phyloP scores from a whole-genome alignment of 2,888 invertebrate species.

The Laspeyria flexula region DNA sequence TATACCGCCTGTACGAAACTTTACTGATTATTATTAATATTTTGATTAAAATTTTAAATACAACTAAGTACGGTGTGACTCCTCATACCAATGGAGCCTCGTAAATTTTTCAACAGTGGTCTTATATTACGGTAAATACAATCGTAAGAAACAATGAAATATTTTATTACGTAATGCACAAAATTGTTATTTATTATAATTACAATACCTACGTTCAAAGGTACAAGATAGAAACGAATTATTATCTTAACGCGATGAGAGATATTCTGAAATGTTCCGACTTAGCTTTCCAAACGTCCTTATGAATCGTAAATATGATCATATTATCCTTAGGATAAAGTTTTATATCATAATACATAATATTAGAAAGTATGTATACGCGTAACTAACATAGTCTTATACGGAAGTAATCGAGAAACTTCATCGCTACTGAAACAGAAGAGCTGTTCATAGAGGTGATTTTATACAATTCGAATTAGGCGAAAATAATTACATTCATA shows the following conservation, averaged over 20 bases:
- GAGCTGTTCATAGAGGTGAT: conserved; percentile 81
- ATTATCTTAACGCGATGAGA: conserved; percentile 84
- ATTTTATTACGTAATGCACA: conserved; percentile 85
- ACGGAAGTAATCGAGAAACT: conserved; percentile 83
- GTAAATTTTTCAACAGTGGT: conserved; percentile 77
- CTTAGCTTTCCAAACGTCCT: conserved; percentile 78
- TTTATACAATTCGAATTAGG: conserved; percentile 86
- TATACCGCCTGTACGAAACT: conserved; percentile 72
- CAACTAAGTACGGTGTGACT: conserved; percentile 81
- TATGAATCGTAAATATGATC: conserved; percentile 82
- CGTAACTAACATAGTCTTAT: conserved; percentile 84
- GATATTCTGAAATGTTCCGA: conserved; percentile 83
- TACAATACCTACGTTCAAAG: conserved; percentile 85
- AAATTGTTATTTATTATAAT: conserved; percentile 84
- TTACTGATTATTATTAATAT: conserved; percentile 69
- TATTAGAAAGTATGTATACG: conserved; percentile 84
- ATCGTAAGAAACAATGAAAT: conserved; percentile 85
- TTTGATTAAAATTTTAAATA: conserved; percentile 81
- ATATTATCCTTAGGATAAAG: conserved; percentile 85
- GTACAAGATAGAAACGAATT: conserved; percentile 84
- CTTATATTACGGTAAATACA: conserved; percentile 84
- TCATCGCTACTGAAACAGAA: conserved; percentile 81
- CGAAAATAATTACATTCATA: conserved; percentile 85
- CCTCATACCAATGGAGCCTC: conserved; percentile 70
- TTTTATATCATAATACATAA: conserved; percentile 83